Percentiles rank a stretch among this genome's conserved stretches.
These are phyloP conservation scores for Anoura caudifer DNA, from an alignment of 2,113 vertebrate species.

Conservation along the genomic window DNA sequence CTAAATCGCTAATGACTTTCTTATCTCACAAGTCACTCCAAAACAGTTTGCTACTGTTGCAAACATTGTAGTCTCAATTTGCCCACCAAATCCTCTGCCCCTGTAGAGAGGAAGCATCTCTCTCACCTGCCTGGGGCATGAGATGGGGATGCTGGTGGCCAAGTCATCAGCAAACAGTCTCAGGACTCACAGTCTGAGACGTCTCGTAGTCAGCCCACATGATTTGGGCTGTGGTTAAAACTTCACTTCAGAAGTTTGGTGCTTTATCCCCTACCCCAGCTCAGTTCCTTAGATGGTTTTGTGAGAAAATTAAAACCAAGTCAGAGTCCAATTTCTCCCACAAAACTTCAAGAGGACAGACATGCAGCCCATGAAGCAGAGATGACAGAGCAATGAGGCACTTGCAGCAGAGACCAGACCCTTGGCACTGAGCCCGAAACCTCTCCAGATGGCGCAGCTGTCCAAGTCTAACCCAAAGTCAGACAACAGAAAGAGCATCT, in stretches of 20 bases:
- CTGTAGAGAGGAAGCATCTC: neutral
- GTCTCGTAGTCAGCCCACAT: slow-evolving; percentile 17
- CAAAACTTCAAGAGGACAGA: slow-evolving; percentile 43
- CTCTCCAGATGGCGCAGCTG: neutral
- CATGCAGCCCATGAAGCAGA: neutral
- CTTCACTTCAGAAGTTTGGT: neutral
- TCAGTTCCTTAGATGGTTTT: slow-evolving; percentile 47
- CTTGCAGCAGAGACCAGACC: neutral
- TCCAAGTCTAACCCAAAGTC: neutral
- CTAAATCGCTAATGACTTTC: neutral
- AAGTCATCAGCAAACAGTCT: slow-evolving; percentile 20
- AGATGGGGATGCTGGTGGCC: neutral
- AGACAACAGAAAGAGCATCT: neutral
- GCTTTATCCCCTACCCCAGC: neutral
- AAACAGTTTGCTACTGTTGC: neutral
- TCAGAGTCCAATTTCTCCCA: slow-evolving; percentile 52
- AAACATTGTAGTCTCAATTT: neutral
- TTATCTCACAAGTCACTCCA: neutral
- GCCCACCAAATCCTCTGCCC: neutral
- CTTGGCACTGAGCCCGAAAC: neutral
- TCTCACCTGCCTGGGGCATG: neutral
- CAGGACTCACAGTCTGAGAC: neutral
- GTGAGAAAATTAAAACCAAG: slow-evolving; percentile 50
- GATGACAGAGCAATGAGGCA: neutral
- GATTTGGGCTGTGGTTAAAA: neutral